These are phyloP conservation scores for Anarrhichthys ocellatus DNA, from an alignment of 2,113 vertebrate genomes.

Conservation along the genomic window DNA sequence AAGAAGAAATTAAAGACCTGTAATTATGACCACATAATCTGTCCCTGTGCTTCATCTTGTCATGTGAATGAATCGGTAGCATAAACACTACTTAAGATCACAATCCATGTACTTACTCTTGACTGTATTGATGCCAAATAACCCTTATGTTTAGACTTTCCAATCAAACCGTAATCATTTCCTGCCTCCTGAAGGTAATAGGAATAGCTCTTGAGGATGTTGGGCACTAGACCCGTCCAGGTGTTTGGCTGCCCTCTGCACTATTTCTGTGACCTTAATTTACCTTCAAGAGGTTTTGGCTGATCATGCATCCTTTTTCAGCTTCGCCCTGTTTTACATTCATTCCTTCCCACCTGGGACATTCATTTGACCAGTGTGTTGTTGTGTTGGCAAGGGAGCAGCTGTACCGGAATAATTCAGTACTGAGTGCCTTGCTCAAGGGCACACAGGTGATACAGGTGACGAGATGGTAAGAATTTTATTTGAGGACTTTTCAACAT, in stretches of 20 bases:
- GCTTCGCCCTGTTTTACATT: constrained; percentile 35
- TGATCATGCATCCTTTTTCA: constrained; percentile 42
- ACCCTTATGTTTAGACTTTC: constrained; percentile 6
- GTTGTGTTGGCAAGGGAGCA: constrained; percentile 8
- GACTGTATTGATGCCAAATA: not conserved
- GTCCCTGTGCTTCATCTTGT: constrained; percentile 23
- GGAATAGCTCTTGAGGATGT: constrained; percentile 10
- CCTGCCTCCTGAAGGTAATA: not conserved
- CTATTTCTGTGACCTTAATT: constrained; percentile 58
- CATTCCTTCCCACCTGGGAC: constrained; percentile 43
- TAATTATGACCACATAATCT: constrained; percentile 41
- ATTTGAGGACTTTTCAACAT: not conserved
- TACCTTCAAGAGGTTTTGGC: constrained; percentile 39
- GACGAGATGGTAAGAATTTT: not conserved
- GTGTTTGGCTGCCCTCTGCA: constrained; percentile 49
- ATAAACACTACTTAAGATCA: constrained; percentile 21
- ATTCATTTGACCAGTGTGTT: constrained; percentile 27
- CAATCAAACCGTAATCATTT: constrained; percentile 17
- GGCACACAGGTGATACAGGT: not conserved
- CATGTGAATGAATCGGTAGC: constrained; percentile 15
- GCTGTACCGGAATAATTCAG: constrained; percentile 13
- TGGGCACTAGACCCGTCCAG: not conserved
- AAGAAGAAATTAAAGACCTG: constrained; percentile 9
- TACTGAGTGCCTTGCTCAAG: constrained; percentile 36
- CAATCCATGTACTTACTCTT: not conserved